These are phyloP conservation scores for Grus americana DNA, from an alignment of 2,113 vertebrate genomes.

Conservation along the genomic window DNA sequence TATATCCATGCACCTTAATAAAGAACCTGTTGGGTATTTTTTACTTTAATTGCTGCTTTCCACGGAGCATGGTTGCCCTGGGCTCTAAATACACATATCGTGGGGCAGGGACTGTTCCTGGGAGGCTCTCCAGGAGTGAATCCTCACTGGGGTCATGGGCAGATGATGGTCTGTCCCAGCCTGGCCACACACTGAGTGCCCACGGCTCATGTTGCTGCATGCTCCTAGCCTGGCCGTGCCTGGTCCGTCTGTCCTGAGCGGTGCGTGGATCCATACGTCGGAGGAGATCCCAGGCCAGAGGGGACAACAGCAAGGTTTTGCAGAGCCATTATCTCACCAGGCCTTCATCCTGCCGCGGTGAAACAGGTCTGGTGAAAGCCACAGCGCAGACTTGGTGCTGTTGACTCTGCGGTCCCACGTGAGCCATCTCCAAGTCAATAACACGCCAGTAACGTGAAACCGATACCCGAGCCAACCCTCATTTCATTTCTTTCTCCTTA, in stretches of 20 bases:
- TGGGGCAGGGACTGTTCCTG: not conserved
- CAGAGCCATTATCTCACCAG: not conserved
- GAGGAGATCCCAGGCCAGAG: not conserved
- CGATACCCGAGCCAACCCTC: not conserved
- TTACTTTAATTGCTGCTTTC: not conserved
- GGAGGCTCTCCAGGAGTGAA: not conserved
- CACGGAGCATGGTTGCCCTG: rapidly evolving
- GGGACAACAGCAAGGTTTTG: not conserved
- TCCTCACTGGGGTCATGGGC: rapidly evolving
- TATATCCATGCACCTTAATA: not conserved
- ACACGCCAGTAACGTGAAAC: not conserved
- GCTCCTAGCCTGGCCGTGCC: rapidly evolving
- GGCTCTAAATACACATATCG: rapidly evolving
- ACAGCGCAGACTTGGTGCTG: not conserved
- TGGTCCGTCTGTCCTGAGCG: rapidly evolving
- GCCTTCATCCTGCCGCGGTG: rapidly evolving
- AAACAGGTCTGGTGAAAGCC: not conserved
- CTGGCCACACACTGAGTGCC: not conserved
- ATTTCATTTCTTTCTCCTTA: not conserved
- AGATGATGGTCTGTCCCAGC: not conserved
- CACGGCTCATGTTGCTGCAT: rapidly evolving
- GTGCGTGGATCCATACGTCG: rapidly evolving
- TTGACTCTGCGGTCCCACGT: conserved; percentile 37
- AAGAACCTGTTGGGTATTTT: not conserved
- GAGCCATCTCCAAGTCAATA: conserved; percentile 18